Conservation (phyloP, 2,797 vertebrate genomes). For the Staurois parvus region DNA sequence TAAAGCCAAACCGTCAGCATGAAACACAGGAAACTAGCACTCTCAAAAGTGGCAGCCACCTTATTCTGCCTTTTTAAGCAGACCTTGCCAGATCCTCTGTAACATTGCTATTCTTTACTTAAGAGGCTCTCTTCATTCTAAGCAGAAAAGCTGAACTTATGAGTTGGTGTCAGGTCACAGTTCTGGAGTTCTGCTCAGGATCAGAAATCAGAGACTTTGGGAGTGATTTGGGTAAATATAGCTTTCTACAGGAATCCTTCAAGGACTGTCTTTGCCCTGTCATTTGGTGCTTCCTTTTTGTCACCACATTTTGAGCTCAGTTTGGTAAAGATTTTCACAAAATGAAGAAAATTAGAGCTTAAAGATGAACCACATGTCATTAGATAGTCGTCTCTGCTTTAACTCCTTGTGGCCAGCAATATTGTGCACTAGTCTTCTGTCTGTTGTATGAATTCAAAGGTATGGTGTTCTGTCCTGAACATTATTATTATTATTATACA, state of each 20-base stretch:
- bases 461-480: no score
- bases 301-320: constrained; percentile 6
- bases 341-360: constrained; percentile 45
- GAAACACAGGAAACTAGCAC: no score
- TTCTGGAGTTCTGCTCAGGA: background rate
- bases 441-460: no score
- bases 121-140: background rate
- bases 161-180: background rate
- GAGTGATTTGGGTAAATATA: constrained; percentile 50
- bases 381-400: constrained; percentile 14
- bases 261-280: constrained; percentile 60
- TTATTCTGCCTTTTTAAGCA: no score
- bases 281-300: constrained; percentile 49
- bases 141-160: background rate
- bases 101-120: background rate
- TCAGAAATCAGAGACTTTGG: constrained; percentile 40
- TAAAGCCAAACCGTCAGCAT: no score
- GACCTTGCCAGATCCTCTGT: no score
- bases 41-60: no score
- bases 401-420: background rate
- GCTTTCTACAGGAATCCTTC: constrained; percentile 42
- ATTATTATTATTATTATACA: no score
- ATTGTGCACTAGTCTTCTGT: background rate
- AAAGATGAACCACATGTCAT: constrained; percentile 19
- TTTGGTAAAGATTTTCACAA: constrained; percentile 16